Percentiles rank a stretch among this genome's conserved stretches.
Evolutionary conservation across 2,113 vertebrate species (phyloP).

Genomic region (Odobenus rosmarus): DNA sequence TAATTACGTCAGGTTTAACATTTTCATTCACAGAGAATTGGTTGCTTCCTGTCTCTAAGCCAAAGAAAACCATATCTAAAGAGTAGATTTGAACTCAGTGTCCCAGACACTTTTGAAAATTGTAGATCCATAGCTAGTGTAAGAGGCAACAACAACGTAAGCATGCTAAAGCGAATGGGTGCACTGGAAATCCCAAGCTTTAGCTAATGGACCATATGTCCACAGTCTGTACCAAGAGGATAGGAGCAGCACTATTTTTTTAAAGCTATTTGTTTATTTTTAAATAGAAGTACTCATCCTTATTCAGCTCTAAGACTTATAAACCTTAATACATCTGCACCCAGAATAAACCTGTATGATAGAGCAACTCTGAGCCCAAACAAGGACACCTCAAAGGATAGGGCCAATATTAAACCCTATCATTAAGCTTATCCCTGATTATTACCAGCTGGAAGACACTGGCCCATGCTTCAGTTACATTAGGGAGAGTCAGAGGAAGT

Average conservation of each 20-base stretch:
- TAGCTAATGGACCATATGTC: neutral
- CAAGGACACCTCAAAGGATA: neutral
- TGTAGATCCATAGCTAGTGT: neutral
- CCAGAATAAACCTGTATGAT: neutral
- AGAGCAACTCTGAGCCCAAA: neutral
- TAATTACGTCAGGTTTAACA: neutral
- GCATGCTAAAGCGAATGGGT: neutral
- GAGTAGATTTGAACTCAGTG: neutral
- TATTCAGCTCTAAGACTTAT: neutral
- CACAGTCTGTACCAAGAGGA: neutral
- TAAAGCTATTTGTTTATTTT: constrained; percentile 53
- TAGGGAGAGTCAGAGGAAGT: neutral
- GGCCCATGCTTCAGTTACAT: neutral
- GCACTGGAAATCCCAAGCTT: neutral
- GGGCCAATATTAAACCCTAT: neutral
- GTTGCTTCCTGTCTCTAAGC: neutral
- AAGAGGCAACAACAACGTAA: neutral
- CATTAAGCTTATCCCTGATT: neutral
- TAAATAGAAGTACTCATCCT: constrained; percentile 19
- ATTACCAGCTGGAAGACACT: neutral
- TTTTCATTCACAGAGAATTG: neutral
- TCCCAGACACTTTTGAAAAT: neutral
- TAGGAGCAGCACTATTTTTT: neutral
- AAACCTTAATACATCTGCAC: neutral
- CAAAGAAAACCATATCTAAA: neutral